Conservation (phyloP, 2,797 vertebrate genomes). For the Helicolenus hilgendorfi region DNA sequence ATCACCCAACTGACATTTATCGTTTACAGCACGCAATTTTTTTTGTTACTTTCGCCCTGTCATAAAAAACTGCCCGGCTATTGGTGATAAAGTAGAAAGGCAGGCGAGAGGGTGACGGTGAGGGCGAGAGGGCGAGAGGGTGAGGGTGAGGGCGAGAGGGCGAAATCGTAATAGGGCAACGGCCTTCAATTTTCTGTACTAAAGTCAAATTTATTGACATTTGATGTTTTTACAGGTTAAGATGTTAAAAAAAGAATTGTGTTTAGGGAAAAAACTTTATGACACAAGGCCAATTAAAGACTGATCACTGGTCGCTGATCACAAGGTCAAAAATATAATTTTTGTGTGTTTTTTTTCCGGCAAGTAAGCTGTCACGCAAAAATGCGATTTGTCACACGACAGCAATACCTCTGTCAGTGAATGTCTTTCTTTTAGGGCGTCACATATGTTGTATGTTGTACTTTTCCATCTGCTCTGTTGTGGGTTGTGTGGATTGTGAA, state of each 20-base stretch:
- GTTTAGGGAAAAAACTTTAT: background rate
- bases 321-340: background rate
- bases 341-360: background rate
- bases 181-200: too few species aligned
- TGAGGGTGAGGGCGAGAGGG: too few species aligned
- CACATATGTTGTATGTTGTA: slow-evolving; percentile 9
- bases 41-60: too few species aligned
- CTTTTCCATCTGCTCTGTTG: slow-evolving; percentile 52
- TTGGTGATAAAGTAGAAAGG: background rate
- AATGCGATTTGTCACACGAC: background rate
- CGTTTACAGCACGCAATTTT: too few species aligned
- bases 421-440: background rate
- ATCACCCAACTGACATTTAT: too few species aligned
- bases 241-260: background rate
- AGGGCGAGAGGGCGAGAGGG: too few species aligned
- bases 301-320: background rate
- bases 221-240: background rate
- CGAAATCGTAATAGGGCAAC: too few species aligned
- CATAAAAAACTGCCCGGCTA: background rate
- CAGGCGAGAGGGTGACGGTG: background rate
- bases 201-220: background rate
- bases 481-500: slow-evolving; percentile 60
- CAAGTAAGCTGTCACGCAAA: background rate
- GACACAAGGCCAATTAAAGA: background rate
- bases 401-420: background rate